A percentile compares a stretch with the other conserved stretches of the same genome.
Evolutionary conservation across 2,888 invertebrate species (phyloP).

Genomic region (Megamerina dolium): DNA sequence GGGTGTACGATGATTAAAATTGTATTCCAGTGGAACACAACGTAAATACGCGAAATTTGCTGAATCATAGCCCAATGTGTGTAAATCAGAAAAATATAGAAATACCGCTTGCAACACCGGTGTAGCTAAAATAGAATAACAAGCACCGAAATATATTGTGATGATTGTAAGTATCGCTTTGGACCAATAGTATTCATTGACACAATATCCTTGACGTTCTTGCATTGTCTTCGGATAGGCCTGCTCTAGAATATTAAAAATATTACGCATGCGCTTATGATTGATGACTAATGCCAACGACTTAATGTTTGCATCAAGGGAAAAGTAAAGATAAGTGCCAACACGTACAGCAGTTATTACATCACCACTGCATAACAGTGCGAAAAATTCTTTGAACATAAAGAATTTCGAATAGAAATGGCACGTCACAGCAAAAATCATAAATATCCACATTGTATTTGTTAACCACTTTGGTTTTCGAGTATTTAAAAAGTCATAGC

Average conservation of each 20-base stretch:
- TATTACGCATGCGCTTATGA: constrained; percentile 1
- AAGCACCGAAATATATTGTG: constrained; percentile 15
- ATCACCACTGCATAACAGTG: constrained; percentile 1
- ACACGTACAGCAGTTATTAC: constrained; percentile 6
- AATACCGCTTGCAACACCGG: constrained; percentile 16
- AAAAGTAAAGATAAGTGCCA: constrained; percentile 3
- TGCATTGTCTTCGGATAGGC: constrained; percentile 15
- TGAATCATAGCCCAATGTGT: constrained; percentile 3
- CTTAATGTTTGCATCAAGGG: constrained; percentile 9
- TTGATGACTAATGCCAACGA: constrained; percentile 6
- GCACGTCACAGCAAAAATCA: neutral
- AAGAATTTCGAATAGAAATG: neutral
- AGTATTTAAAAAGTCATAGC: constrained; percentile 7
- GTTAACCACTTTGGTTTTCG: constrained; percentile 1
- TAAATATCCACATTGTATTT: neutral
- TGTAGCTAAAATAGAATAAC: constrained; percentile 6
- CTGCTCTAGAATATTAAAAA: neutral
- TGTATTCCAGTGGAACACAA: constrained; percentile 17
- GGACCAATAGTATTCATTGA: constrained; percentile 16
- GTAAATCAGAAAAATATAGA: constrained; percentile 6
- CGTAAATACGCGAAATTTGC: constrained; percentile 17
- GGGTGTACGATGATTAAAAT: constrained; percentile 15
- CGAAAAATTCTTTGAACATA: constrained; percentile 1
- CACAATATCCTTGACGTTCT: constrained; percentile 11
- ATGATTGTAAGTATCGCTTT: constrained; percentile 12